phyloP scores from a whole-genome alignment of 2,888 invertebrate genomes.

The Drosophila planitibia region DNA sequence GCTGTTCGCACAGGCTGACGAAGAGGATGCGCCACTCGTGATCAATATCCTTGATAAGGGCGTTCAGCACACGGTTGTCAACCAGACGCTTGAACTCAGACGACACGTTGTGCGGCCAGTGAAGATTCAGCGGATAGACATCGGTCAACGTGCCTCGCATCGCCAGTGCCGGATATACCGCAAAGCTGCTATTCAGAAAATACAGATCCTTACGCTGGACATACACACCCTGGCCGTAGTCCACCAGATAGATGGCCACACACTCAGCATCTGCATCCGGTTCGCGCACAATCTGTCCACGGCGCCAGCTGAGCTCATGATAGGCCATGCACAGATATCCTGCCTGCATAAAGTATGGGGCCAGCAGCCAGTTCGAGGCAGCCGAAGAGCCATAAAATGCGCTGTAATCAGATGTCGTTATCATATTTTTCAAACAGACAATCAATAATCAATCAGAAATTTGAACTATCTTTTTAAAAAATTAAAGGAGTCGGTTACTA shows the following conservation, averaged over 20 bases:
- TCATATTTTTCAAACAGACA: background rate
- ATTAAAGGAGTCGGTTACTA: too few relatives aligned
- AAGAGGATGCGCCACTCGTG: background rate
- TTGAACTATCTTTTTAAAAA: too few relatives aligned
- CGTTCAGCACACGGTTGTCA: background rate
- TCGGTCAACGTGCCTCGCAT: constrained; percentile 45
- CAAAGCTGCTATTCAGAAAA: constrained; percentile 16
- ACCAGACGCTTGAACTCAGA: constrained; percentile 2
- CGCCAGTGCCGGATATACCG: constrained; percentile 12
- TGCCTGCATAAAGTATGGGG: constrained; percentile 15
- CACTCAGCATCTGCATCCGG: background rate
- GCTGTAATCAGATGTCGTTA: constrained; percentile 9
- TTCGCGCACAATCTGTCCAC: constrained; percentile 22
- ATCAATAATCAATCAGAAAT: too few relatives aligned
- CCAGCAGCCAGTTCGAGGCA: background rate
- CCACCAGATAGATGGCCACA: constrained; percentile 29
- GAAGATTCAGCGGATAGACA: constrained; percentile 34
- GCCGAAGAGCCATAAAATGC: background rate
- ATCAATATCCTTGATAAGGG: constrained; percentile 37
- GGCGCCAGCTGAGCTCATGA: constrained; percentile 22
- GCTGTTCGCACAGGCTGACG: constrained; percentile 2
- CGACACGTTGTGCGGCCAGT: constrained; percentile 34
- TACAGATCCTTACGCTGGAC: background rate
- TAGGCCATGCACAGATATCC: constrained; percentile 33
- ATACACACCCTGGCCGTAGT: constrained; percentile 26